Base-by-base conservation (phyloP, 2,113 vertebrate genomes). In the Melospiza georgiana region DNA sequence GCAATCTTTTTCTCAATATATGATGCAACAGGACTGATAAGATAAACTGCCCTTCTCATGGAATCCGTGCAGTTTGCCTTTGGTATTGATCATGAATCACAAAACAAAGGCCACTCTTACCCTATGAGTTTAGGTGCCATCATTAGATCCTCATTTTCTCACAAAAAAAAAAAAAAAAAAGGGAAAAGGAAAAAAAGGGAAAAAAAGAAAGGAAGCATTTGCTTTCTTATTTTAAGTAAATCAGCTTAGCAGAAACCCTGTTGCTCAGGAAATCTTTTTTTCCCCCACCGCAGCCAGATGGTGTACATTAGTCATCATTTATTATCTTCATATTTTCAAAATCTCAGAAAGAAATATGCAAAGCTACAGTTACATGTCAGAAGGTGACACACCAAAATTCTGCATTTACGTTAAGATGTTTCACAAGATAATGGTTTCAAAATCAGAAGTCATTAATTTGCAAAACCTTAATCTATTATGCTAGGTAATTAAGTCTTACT, bases 261-360 rank as follows among this genome's bases (percentile, higher is more conserved):
- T 74, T 86, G 54, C 81, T 94, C 77, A 65, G 62, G 55, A 96
- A 90, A 52, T 84, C 37, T 65, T 84, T 89, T 41, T 44, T 31
- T 23, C 1, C 24, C 33, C 63, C 41, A 28, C 27, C 49, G 54
- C 9, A 84, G 84, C 84, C 94, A 97, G 95, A 96, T 95, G 95
- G 96, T 95, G 48, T 65, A 94, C 68, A 93, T 97, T 95, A 97
- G 91, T 97, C 97, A 97, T 86, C 87, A 95, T 94, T 97, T 97
- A 92, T 96, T 95, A 96, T 95, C 84, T 96, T 94, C 39, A 41
- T 93, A 89, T 94, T 96, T 94, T 84, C 84, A 95, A 94, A 93
- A 86, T 86, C 87, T 75, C 93, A 52, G 75, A 92, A 93, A 91
- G 89, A 88, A 94, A 96, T 82, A 95, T 39, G 78, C 81, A 95